Percentiles rank a stretch among this genome's conserved stretches.
Evolutionary conservation across 2,113 vertebrate genomes (phyloP).

Genomic region (Zosterops japonicus): DNA sequence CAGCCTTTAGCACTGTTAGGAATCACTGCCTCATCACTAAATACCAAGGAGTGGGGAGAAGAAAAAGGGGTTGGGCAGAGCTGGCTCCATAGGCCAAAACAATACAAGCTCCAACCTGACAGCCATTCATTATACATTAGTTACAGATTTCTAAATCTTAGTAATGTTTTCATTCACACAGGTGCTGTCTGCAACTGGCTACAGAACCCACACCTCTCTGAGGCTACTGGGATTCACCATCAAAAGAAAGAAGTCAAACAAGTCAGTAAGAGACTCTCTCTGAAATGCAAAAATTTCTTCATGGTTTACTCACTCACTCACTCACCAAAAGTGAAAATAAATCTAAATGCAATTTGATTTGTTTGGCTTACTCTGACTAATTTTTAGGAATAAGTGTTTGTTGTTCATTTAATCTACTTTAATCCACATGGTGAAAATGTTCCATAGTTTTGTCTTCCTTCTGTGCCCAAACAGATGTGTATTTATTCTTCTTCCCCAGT

Average conservation of each 20-base stretch:
- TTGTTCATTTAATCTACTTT: background rate
- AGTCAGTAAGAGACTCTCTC: background rate
- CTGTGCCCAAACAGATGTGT: background rate
- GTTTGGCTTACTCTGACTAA: background rate
- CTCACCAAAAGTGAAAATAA: background rate
- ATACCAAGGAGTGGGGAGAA: background rate
- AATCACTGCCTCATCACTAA: background rate
- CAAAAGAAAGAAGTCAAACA: background rate
- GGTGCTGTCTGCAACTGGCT: background rate
- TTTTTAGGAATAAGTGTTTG: background rate
- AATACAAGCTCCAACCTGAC: background rate
- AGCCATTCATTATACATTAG: background rate
- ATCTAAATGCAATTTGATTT: background rate
- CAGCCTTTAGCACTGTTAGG: background rate
- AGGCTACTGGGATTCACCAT: background rate
- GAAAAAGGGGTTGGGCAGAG: background rate
- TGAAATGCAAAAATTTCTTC: background rate
- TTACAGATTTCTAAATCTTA: background rate
- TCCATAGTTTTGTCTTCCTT: background rate
- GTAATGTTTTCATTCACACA: background rate
- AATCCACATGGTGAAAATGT: background rate
- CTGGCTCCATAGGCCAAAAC: background rate
- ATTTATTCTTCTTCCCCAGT: background rate
- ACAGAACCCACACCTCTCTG: background rate
- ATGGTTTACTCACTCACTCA: background rate